Base-by-base conservation (phyloP, 2,113 vertebrate species). In the Scophthalmus maximus region DNA sequence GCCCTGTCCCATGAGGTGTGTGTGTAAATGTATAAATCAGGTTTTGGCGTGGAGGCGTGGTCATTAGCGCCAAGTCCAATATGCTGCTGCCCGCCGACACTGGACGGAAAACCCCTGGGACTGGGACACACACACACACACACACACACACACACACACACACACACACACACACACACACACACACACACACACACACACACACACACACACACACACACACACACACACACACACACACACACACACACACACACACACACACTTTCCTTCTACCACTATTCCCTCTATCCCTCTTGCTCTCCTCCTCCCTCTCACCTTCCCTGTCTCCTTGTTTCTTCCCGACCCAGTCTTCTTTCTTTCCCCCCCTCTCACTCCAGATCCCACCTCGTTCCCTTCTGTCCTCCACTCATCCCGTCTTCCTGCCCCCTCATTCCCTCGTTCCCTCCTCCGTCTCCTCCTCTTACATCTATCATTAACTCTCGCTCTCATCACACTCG, bases 31-130 rank as follows among this genome's bases (percentile, higher is more conserved):
- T 74, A 46, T 85, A 95, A 96, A 95, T 96, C 94, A 93, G 93
- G 92, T 52, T 81, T 81, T 78, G 73, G 86, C 62, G 32, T 59
- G 56, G 74, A 92, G 94, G 96, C 95, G 95, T 81, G 79, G 93
- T 98, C 95, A 98, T 97, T 97, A 97, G 93, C 92, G 94, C 94
- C 89, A 90, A 90, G 90, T 87, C 94, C 57, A 96, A 98, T 97
- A 97, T 46, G 42, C 42, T 97, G 97, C 91, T 95, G 92, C 82
- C 89, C 85, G 94, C 94, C 91, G 92, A 94, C 94, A 93, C 93
- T 76, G 36, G 52, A 68, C 73, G 73, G 82, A 46, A 91, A 77
- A 83, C 91, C 90, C 93, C 87, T 84, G 76, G 65, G 74, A 83
- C 18, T n/a, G n/a, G n/a, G n/a, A 67, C 26, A 70, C 72, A 76